These are phyloP conservation scores for Pteronura brasiliensis DNA, from an alignment of 2,113 vertebrate species.

Conservation along the genomic window DNA sequence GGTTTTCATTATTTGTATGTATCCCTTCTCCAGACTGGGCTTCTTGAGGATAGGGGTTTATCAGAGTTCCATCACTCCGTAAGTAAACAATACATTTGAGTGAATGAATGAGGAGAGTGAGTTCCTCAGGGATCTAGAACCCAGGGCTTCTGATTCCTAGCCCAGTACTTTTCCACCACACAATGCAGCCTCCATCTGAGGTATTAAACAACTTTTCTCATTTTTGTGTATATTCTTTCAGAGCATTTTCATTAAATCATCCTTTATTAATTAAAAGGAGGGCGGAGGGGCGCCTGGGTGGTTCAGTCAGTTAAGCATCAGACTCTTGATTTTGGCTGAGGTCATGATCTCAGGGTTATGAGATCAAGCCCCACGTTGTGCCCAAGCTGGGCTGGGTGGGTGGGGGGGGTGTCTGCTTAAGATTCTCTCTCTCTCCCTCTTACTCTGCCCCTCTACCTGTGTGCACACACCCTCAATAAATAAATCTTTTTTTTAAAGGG, in stretches of 20 bases:
- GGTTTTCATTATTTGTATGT: constrained; percentile 11
- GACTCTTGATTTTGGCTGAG: neutral
- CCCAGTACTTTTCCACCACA: neutral
- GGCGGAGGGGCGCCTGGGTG: neutral
- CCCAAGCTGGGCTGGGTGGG: neutral
- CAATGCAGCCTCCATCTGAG: neutral
- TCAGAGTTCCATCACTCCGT: neutral
- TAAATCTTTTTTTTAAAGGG: neutral
- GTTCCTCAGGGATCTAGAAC: neutral
- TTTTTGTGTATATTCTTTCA: neutral
- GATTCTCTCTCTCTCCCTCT: neutral
- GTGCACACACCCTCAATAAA: neutral
- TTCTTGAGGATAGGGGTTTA: neutral
- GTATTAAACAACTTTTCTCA: neutral
- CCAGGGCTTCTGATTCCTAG: neutral
- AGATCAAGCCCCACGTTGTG: neutral
- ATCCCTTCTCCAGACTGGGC: neutral
- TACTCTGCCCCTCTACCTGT: neutral
- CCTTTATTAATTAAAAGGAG: neutral
- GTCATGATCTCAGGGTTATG: neutral
- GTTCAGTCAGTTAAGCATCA: neutral
- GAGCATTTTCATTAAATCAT: neutral
- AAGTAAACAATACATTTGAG: neutral
- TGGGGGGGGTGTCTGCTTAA: neutral
- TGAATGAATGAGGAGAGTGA: neutral